Percentiles rank a stretch among this genome's conserved stretches.
Conservation (phyloP, 2,797 vertebrate genomes). For the Gallinago nigripennis region DNA sequence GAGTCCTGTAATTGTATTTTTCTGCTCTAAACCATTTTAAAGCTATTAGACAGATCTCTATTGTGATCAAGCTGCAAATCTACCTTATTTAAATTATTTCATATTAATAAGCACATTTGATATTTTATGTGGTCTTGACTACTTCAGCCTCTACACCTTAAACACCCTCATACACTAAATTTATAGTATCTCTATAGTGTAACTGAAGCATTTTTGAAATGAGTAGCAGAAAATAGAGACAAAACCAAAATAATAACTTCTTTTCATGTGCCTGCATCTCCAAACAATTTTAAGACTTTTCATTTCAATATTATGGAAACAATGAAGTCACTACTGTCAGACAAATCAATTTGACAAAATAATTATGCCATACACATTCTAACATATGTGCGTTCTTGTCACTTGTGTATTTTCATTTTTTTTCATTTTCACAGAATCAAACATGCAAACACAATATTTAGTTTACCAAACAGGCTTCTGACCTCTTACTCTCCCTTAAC, state of each 20-base stretch:
- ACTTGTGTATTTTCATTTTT: background rate
- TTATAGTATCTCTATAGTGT: background rate
- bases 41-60: background rate
- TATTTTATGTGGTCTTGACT: background rate
- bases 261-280: background rate
- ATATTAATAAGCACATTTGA: background rate
- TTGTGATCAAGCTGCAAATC: background rate
- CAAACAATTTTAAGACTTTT: background rate
- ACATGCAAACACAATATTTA: background rate
- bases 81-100: constrained; percentile 1
- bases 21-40: background rate
- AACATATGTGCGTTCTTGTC: background rate
- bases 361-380: background rate
- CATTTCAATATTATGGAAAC: background rate
- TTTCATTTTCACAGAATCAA: background rate
- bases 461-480: constrained; percentile 61
- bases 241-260: accelerated
- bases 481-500: constrained; percentile 87
- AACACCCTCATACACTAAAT: background rate
- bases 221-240: background rate
- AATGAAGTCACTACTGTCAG: background rate
- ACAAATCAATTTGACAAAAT: background rate
- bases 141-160: background rate
- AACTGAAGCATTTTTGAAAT: background rate
- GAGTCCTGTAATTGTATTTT: background rate